A percentile compares a stretch with the other conserved stretches of the same genome.
Evolutionary conservation across 1,140 invertebrate species (phyloP).

Genomic region (Brachionus plicatilis): DNA sequence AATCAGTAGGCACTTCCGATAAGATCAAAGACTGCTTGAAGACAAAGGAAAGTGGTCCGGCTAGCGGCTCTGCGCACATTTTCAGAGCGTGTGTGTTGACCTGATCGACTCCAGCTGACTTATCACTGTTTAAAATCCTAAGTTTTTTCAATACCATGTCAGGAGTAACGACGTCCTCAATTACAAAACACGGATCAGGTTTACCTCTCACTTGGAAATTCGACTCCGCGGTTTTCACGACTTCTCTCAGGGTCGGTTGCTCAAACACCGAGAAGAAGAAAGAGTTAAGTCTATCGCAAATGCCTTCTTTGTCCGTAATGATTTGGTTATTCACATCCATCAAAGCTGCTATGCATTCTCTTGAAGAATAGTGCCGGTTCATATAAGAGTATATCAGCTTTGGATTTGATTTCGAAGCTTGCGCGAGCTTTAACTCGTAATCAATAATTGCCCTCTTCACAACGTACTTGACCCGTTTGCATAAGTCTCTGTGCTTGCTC

Average conservation of each 20-base stretch:
- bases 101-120: not conserved
- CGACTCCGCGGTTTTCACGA: not conserved
- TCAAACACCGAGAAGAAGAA: not conserved
- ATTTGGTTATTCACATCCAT: not conserved
- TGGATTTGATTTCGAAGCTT: no score
- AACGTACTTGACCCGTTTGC: no score
- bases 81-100: not conserved
- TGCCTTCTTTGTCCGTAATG: not conserved
- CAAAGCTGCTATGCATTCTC: not conserved
- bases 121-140: not conserved
- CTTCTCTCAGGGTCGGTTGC: not conserved
- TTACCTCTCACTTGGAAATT: not conserved
- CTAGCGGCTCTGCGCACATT: not conserved
- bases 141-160: not conserved
- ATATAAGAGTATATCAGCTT: no score
- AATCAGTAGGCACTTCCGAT: slow-evolving; percentile 15
- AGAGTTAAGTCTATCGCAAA: no score
- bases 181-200: not conserved
- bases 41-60: not conserved
- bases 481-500: no score
- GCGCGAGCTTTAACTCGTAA: no score
- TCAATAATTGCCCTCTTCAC: no score
- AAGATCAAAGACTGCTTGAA: not conserved
- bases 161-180: not conserved
- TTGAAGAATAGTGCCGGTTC: not conserved